These are phyloP conservation scores for Chelidonichthys spinosus DNA, from an alignment of 2,797 vertebrate species.

Conservation along the genomic window DNA sequence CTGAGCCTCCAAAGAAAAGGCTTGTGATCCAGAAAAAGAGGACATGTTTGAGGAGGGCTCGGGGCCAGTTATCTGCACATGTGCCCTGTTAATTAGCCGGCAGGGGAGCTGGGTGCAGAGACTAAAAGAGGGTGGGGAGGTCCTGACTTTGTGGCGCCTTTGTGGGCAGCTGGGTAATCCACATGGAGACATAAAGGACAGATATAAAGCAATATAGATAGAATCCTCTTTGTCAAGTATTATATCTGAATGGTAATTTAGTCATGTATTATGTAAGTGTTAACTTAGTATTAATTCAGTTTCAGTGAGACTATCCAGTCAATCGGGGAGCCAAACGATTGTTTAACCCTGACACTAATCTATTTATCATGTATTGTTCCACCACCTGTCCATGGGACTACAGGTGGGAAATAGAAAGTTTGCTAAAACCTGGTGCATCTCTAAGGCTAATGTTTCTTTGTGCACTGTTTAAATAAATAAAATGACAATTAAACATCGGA, in stretches of 20 bases:
- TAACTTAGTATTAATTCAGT: neutral
- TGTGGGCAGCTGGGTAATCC: conserved; percentile 84
- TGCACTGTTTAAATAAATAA: no score
- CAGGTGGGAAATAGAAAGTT: no score
- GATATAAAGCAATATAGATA: conserved; percentile 29
- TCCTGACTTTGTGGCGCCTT: conserved; percentile 63
- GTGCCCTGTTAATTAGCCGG: conserved; percentile 81
- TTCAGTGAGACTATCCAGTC: neutral
- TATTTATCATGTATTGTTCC: no score
- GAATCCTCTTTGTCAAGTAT: conserved; percentile 5
- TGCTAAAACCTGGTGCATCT: no score
- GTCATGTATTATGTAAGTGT: no score
- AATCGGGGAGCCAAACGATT: neutral
- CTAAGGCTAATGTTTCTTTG: no score
- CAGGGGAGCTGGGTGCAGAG: conserved; percentile 45
- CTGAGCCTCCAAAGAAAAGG: conserved; percentile 17
- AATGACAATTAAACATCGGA: neutral
- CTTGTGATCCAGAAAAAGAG: conserved; percentile 41
- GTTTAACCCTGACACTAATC: neutral
- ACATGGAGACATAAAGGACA: conserved; percentile 64
- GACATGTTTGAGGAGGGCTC: conserved; percentile 44
- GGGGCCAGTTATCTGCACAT: conserved; percentile 72
- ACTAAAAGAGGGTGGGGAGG: conserved; percentile 35
- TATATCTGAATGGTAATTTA: neutral
- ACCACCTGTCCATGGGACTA: no score